These are phyloP conservation scores for Pedetes capensis DNA, from an alignment of 2,113 vertebrate genomes.

Conservation along the genomic window DNA sequence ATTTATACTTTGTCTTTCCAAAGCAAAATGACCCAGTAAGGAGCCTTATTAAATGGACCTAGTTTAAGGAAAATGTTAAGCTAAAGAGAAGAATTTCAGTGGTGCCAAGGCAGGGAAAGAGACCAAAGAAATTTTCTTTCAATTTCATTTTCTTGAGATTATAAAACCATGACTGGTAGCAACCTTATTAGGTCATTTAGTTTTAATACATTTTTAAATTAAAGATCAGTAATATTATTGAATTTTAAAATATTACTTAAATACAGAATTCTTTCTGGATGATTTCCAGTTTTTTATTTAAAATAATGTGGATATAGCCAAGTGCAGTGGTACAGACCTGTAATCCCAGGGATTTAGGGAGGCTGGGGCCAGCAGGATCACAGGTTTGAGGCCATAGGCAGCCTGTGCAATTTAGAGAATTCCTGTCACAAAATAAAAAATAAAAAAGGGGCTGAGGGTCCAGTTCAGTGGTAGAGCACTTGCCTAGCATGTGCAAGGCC, in stretches of 20 bases:
- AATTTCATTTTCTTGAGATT: slow-evolving; percentile 28
- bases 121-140: slow-evolving; percentile 27
- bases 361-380: too few relatives aligned
- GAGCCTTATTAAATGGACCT: neutral
- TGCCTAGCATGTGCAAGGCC: too few relatives aligned
- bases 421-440: too few relatives aligned
- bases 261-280: slow-evolving; percentile 5
- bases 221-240: neutral
- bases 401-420: too few relatives aligned
- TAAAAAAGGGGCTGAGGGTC: too few relatives aligned
- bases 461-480: too few relatives aligned
- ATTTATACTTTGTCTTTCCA: slow-evolving; percentile 26
- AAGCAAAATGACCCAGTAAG: slow-evolving; percentile 27
- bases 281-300: neutral
- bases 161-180: neutral
- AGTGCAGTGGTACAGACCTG: too few relatives aligned
- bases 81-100: slow-evolving; percentile 23
- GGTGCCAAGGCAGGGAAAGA: neutral
- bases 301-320: neutral
- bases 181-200: slow-evolving; percentile 3
- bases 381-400: too few relatives aligned
- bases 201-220: neutral
- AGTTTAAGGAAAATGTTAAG: slow-evolving; percentile 26
- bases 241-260: slow-evolving; percentile 31
- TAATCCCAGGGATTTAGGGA: too few relatives aligned